Percentiles rank a stretch among this genome's conserved stretches.
These are phyloP conservation scores for Reticulitermes speratus DNA, from an alignment of 1,140 invertebrate species.

Conservation along the genomic window DNA sequence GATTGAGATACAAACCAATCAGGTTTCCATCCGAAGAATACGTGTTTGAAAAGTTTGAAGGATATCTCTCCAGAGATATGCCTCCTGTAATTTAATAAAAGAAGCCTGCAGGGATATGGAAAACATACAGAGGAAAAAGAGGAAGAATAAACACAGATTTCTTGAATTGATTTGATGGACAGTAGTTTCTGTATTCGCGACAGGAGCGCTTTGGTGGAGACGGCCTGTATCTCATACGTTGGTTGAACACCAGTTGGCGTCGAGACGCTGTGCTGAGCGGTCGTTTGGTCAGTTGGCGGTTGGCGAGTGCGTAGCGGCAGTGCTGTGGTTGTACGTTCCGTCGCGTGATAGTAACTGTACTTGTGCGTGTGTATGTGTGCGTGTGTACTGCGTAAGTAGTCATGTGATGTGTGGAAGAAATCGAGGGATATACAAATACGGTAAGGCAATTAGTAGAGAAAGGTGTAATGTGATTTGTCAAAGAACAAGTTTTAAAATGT, in stretches of 20 bases:
- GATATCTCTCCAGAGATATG: not conserved
- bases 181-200: not conserved
- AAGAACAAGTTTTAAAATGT: no score
- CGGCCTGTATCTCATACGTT: not conserved
- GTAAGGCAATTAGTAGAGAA: not conserved
- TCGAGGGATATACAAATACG: not conserved
- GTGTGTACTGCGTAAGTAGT: not conserved
- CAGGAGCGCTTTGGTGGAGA: not conserved
- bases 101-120: not conserved
- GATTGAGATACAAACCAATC: no score
- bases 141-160: not conserved
- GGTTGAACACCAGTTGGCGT: not conserved
- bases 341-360: not conserved
- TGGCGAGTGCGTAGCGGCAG: not conserved
- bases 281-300: not conserved
- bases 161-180: constrained; percentile 8
- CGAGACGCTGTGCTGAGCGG: not conserved
- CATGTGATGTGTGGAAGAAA: not conserved
- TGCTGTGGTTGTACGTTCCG: not conserved
- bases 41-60: not conserved
- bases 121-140: not conserved
- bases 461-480: not conserved
- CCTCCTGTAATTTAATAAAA: not conserved
- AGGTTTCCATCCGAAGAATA: not conserved
- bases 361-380: not conserved